Evolutionary conservation across 2,113 vertebrate species (phyloP).

Genomic region (Centropristis striata): DNA sequence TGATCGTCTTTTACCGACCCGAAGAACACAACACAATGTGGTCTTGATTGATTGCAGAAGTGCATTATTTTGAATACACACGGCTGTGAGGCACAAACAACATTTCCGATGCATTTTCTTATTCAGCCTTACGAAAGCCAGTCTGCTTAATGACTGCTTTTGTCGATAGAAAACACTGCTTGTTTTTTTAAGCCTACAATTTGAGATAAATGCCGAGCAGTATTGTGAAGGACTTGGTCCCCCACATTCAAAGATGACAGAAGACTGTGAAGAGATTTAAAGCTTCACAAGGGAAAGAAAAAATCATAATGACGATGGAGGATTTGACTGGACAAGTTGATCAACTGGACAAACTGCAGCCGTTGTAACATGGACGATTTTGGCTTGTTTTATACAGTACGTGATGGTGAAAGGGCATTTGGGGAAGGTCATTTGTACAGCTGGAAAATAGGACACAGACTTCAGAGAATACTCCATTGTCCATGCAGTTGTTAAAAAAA

Average conservation of each 20-base stretch:
- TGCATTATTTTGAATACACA: conserved; percentile 15
- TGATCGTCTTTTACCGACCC: too few species aligned
- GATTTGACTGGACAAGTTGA: conserved; percentile 22
- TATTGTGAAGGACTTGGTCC: conserved; percentile 29
- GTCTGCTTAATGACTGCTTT: conserved; percentile 35
- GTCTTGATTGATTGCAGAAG: conserved; percentile 33
- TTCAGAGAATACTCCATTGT: background rate
- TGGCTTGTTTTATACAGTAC: too few species aligned
- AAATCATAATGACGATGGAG: background rate
- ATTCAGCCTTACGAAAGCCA: conserved; percentile 33
- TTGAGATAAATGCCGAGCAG: conserved; percentile 56
- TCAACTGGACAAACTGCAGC: conserved; percentile 25
- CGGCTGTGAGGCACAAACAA: background rate
- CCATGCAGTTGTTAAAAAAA: background rate
- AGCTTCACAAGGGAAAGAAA: conserved; percentile 6
- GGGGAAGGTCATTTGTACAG: too few species aligned
- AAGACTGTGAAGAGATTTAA: background rate
- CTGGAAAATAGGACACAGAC: too few species aligned
- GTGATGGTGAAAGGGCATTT: too few species aligned
- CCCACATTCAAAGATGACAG: conserved; percentile 49
- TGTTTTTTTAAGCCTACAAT: conserved; percentile 50
- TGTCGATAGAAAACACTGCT: conserved; percentile 42
- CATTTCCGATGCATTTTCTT: conserved; percentile 32
- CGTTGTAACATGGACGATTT: background rate
- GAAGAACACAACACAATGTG: conserved; percentile 16